Percentiles rank a stretch among this genome's conserved stretches.
phyloP scores from a whole-genome alignment of 2,797 vertebrate genomes.

The Sebastes nivosus region DNA sequence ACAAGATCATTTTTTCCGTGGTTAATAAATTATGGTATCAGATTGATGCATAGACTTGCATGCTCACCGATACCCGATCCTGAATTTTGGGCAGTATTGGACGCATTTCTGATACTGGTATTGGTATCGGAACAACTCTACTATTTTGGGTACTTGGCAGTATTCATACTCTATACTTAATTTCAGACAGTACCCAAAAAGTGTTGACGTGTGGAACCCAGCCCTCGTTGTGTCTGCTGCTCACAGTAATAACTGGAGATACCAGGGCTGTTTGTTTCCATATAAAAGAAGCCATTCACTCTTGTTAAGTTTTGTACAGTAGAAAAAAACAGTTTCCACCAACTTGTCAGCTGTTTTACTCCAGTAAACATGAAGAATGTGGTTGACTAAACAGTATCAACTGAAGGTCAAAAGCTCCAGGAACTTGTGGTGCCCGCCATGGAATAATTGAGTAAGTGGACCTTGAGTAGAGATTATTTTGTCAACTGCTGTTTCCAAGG shows the following conservation, averaged over 20 bases:
- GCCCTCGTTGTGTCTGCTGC: neutral
- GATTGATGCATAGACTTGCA: too few relatives aligned
- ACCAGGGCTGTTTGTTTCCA: neutral
- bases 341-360: neutral
- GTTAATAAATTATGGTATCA: too few relatives aligned
- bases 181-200: neutral
- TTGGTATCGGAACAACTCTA: too few relatives aligned
- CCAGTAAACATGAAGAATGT: neutral
- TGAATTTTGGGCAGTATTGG: too few relatives aligned
- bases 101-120: too few relatives aligned
- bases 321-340: neutral
- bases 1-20: too few relatives aligned
- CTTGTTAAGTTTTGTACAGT: neutral
- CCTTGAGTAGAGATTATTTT: neutral
- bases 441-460: neutral
- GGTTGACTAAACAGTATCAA: neutral
- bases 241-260: neutral
- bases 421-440: neutral
- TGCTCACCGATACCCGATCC: too few relatives aligned
- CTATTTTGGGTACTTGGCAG: neutral
- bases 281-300: neutral
- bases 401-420: neutral
- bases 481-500: neutral
- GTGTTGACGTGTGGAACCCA: neutral
- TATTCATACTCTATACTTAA: neutral